Conservation (phyloP, 2,797 vertebrate genomes). For the Syngnathus rostellatus region DNA sequence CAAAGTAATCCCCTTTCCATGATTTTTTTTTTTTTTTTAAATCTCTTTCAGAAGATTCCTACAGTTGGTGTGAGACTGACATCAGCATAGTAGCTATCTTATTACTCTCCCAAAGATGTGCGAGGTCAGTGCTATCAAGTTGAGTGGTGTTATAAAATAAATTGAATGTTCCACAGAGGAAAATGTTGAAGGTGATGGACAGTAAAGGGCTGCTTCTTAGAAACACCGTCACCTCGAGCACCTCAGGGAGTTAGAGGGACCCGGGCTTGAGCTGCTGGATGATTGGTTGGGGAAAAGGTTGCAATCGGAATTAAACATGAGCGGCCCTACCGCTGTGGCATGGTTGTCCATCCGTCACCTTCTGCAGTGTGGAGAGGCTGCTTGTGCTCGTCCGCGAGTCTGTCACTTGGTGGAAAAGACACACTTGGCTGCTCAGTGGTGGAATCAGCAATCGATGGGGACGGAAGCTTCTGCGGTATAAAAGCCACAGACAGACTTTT, state of each 20-base stretch:
- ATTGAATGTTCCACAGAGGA: constrained; percentile 65
- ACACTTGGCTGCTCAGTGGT: constrained; percentile 55
- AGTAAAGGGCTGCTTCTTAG: constrained; percentile 45
- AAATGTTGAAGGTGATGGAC: constrained; percentile 66
- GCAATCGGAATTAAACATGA: constrained; percentile 72
- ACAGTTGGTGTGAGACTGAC: constrained; percentile 49
- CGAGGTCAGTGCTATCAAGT: constrained; percentile 65
- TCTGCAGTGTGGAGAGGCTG: constrained; percentile 46
- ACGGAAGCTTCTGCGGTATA: constrained; percentile 21
- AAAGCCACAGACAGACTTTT: constrained; percentile 14
- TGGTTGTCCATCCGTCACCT: constrained; percentile 54
- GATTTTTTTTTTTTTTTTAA: constrained; percentile 10
- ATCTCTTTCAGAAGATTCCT: constrained; percentile 35
- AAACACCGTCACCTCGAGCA: constrained; percentile 40
- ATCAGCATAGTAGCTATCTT: constrained; percentile 59
- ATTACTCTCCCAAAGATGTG: constrained; percentile 58
- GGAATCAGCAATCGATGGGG: constrained; percentile 52
- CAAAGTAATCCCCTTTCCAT: constrained; percentile 43
- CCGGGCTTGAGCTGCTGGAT: constrained; percentile 40
- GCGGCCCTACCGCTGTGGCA: constrained; percentile 44
- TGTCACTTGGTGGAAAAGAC: constrained; percentile 65
- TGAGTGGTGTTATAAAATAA: constrained; percentile 69
- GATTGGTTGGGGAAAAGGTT: constrained; percentile 45
- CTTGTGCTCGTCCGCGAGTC: constrained; percentile 56
- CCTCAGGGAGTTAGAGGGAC: constrained; percentile 33